Conservation (phyloP, 2,888 invertebrate genomes). For the Rhamnusium bicolor region DNA sequence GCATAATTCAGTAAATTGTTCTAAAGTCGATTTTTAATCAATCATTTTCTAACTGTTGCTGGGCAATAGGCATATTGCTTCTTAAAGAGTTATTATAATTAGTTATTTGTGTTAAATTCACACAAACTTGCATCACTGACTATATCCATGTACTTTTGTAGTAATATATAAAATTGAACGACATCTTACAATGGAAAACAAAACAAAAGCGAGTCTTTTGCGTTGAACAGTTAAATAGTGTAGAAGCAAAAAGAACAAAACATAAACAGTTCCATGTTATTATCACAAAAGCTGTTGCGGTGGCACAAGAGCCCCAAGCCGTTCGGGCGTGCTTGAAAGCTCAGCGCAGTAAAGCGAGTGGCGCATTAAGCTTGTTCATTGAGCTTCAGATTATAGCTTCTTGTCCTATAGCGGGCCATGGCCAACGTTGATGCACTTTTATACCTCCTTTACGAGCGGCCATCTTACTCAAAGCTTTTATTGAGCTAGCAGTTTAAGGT, state of each 20-base stretch:
- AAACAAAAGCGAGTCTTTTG: conserved; percentile 44
- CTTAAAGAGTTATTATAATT: no score
- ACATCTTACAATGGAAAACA: conserved; percentile 1
- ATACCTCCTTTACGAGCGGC: conserved; percentile 67
- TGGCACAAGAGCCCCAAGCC: conserved; percentile 62
- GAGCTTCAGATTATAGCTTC: conserved; percentile 67
- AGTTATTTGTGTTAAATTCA: no score
- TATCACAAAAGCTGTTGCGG: conserved; percentile 67
- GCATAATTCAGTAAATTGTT: no score
- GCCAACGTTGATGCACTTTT: conserved; percentile 66
- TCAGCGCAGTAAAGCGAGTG: conserved; percentile 66
- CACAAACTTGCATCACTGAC: no score
- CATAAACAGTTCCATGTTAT: conserved; percentile 66
- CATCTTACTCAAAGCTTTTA: conserved; percentile 64
- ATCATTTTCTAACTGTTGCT: no score
- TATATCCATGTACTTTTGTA: no score
- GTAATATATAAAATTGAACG: background rate
- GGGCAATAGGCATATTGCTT: no score
- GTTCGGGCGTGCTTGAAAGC: conserved; percentile 65
- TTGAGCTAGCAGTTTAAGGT: conserved; percentile 51
- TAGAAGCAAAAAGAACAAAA: conserved; percentile 58
- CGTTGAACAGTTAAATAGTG: conserved; percentile 54
- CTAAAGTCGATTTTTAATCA: no score
- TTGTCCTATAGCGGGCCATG: conserved; percentile 65
- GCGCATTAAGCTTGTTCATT: conserved; percentile 68